Evolutionary conservation across 2,888 invertebrate species (phyloP).

Genomic region (Sthenelais limicola): DNA sequence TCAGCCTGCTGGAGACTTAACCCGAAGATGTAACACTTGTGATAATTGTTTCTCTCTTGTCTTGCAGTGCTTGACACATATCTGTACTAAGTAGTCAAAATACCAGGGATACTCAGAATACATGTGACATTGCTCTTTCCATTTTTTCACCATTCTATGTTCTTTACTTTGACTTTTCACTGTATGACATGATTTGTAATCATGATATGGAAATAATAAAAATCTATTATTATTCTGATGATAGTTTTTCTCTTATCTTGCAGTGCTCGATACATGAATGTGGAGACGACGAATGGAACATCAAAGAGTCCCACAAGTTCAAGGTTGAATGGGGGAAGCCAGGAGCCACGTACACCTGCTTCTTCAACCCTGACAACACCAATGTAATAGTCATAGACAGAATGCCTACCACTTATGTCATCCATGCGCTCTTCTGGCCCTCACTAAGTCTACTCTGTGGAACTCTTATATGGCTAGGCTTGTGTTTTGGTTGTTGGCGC

Average conservation of each 20-base stretch:
- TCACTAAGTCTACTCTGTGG: conserved; percentile 46
- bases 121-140: too few species aligned
- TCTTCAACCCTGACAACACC: conserved; percentile 46
- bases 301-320: conserved; percentile 49
- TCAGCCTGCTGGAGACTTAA: too few species aligned
- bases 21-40: too few species aligned
- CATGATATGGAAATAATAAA: too few species aligned
- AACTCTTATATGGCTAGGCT: conserved; percentile 49
- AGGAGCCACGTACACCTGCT: conserved; percentile 47
- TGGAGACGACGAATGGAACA: conserved; percentile 52
- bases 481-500: conserved; percentile 52
- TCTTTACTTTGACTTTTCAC: too few species aligned
- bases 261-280: conserved; percentile 52
- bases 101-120: too few species aligned
- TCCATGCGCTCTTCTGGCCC: conserved; percentile 53
- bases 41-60: too few species aligned
- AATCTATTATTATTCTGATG: too few species aligned
- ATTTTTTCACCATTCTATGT: too few species aligned
- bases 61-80: conserved; percentile 49
- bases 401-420: conserved; percentile 36
- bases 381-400: conserved; percentile 44
- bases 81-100: too few species aligned
- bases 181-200: too few species aligned
- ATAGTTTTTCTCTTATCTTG: too few species aligned
- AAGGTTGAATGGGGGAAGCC: conserved; percentile 43